Percentiles rank a stretch among this genome's conserved stretches.
Evolutionary conservation across 1,140 invertebrate species (phyloP).

Genomic region (Trichonephila inaurata): DNA sequence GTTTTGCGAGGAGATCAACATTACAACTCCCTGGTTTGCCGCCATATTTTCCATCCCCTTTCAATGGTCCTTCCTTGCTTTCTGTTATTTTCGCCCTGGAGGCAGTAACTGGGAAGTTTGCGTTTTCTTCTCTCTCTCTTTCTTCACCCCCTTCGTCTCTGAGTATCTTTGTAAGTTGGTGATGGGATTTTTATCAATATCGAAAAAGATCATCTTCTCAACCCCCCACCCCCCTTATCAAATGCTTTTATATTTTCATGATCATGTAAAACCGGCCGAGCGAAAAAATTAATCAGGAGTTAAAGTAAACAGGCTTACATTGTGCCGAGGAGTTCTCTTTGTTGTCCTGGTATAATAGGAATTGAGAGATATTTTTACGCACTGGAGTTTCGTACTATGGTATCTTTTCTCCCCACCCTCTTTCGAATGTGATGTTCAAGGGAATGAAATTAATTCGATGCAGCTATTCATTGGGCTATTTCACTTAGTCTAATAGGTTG

Average conservation of each 20-base stretch:
- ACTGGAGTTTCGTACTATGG: not conserved
- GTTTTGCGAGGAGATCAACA: constrained; percentile 40
- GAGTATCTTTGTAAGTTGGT: not conserved
- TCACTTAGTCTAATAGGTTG: not conserved
- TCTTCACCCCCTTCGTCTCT: not conserved
- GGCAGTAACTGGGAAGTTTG: not conserved
- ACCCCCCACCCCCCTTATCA: not conserved
- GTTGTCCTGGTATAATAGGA: constrained; percentile 39
- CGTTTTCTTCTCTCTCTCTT: constrained; percentile 30
- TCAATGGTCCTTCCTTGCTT: constrained; percentile 5
- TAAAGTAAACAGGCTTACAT: constrained; percentile 57
- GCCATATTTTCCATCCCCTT: not conserved
- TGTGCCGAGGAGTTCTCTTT: not conserved
- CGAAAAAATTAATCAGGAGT: constrained; percentile 64
- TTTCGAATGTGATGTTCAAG: constrained; percentile 22
- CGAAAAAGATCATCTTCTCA: constrained; percentile 27
- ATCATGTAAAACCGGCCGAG: constrained; percentile 13
- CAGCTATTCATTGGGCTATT: not conserved
- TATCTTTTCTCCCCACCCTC: too few species aligned
- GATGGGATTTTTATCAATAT: constrained; percentile 65
- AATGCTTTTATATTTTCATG: constrained; percentile 8
- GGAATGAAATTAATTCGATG: constrained; percentile 39
- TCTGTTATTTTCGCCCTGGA: constrained; percentile 27
- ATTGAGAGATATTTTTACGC: not conserved
- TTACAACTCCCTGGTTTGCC: not conserved